phyloP scores from a whole-genome alignment of 2,888 invertebrate genomes.

The Temnothorax ravouxi region DNA sequence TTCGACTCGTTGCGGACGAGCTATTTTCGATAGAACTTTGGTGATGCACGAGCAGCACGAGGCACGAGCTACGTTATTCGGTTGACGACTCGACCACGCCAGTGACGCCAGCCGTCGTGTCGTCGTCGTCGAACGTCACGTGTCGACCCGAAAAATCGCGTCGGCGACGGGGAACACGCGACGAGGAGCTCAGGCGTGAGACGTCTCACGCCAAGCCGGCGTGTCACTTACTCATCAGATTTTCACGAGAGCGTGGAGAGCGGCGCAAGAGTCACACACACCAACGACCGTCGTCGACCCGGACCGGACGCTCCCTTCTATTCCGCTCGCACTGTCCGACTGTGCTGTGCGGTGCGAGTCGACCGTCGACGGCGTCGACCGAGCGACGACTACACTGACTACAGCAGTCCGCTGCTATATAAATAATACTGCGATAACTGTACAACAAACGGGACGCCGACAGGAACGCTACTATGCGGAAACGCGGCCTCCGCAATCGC shows the following conservation, averaged over 20 bases:
- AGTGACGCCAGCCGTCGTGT: neutral
- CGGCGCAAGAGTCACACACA: neutral
- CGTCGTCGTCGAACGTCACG: neutral
- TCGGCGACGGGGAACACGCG: neutral
- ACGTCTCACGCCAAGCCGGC: conserved; percentile 17
- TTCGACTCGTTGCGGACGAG: neutral
- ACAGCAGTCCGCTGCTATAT: neutral
- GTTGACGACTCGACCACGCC: too few species aligned
- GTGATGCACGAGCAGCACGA: too few species aligned
- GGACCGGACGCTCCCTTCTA: neutral
- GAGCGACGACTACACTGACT: neutral
- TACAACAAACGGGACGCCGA: conserved; percentile 11
- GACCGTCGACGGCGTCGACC: neutral
- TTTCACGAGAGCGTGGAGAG: neutral
- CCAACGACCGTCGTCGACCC: neutral
- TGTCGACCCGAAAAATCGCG: neutral
- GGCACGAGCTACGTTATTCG: neutral
- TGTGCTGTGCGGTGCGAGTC: neutral
- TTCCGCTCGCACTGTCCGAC: neutral
- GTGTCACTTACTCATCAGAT: conserved; percentile 52
- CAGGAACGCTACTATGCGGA: neutral
- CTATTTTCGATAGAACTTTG: neutral
- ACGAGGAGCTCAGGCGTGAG: neutral
- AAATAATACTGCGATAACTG: conserved; percentile 21
- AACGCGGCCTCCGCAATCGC: neutral